Base-by-base conservation (phyloP, 2,888 invertebrate genomes). In the Conus canariensis region DNA sequence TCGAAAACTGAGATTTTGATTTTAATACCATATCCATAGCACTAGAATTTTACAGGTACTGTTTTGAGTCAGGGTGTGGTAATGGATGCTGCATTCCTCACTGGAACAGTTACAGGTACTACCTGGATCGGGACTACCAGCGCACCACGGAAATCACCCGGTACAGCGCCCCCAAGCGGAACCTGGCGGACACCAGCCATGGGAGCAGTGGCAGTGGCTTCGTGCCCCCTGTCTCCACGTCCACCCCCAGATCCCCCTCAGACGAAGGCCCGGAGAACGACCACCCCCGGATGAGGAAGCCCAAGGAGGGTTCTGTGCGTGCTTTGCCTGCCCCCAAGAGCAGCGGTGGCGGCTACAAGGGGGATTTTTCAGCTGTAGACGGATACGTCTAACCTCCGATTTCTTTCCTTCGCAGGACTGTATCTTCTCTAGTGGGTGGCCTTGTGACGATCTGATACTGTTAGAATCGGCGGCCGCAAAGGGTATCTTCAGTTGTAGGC, bases 221-320 rank as follows among this genome's bases (percentile, higher is more conserved):
- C 25, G 87, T 87, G 8, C 87, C 87, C 74, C 87, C 87, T 16
- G 87, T 67, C 25, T 87, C 87, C 74, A 87, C 87, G 74, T 87
- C 87, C 74, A 87, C 87, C 58, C 87, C 87, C 14, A 22, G 87
- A 10, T 83, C 82, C 56, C 82, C 82, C 58, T 22, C 82, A 19
- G 58, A 58, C 58, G 82, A 56, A 8, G 45, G 14, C n/a, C 74
- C 70, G 3, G 25, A 59, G 59, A 9, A 8, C 30, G 82, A 83
- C 6, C 74, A 70, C 58, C 58, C 30, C 74, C 9, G 87, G 16
- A 70, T 74, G 87, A 87, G 87, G 74, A 70, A 58, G 16, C 58
- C 87, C 25, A 45, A 67, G 22, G 87, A 87, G 8, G 87, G 87
- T 22, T 87, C 74, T 10, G 74, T 74, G 74, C n/a, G 56, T 16